A percentile compares a stretch with the other conserved stretches of the same genome.
These are phyloP conservation scores for Apocrypta bakeri DNA, from an alignment of 1,140 invertebrate species.

Conservation along the genomic window DNA sequence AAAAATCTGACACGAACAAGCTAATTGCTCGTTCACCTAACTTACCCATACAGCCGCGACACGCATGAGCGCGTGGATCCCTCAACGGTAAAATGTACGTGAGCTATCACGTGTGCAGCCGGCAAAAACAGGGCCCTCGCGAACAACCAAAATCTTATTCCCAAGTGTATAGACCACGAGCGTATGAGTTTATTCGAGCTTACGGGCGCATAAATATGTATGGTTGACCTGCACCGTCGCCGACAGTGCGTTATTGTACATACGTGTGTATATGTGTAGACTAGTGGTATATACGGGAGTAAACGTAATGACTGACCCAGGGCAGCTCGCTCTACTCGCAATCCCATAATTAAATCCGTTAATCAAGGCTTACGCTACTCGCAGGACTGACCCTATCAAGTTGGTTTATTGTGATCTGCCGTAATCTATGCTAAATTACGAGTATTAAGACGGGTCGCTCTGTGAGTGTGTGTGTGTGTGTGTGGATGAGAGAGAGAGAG, in stretches of 20 bases:
- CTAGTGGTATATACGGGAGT: neutral
- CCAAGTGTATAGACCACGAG: constrained; percentile 21
- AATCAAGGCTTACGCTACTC: constrained; percentile 61
- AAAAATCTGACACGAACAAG: neutral
- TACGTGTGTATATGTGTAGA: too few species aligned
- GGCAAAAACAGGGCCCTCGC: neutral
- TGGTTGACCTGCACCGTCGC: neutral
- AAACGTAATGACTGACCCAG: constrained; percentile 27
- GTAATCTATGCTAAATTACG: constrained; percentile 51
- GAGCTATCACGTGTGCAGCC: neutral
- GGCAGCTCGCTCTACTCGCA: constrained; percentile 38
- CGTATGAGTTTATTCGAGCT: constrained; percentile 2
- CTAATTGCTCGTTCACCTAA: neutral
- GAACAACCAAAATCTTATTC: constrained; percentile 27
- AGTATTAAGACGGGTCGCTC: constrained; percentile 45
- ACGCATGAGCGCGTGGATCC: neutral
- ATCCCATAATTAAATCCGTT: constrained; percentile 66
- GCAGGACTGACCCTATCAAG: constrained; percentile 41
- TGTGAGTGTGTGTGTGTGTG: too few species aligned
- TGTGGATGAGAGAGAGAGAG: neutral
- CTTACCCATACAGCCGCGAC: too few species aligned
- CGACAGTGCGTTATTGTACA: neutral
- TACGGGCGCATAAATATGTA: constrained; percentile 39
- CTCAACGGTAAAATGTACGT: neutral
- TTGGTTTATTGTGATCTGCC: constrained; percentile 52